phyloP scores from a whole-genome alignment of 2,888 invertebrate genomes.

The Callinectes sapidus region DNA sequence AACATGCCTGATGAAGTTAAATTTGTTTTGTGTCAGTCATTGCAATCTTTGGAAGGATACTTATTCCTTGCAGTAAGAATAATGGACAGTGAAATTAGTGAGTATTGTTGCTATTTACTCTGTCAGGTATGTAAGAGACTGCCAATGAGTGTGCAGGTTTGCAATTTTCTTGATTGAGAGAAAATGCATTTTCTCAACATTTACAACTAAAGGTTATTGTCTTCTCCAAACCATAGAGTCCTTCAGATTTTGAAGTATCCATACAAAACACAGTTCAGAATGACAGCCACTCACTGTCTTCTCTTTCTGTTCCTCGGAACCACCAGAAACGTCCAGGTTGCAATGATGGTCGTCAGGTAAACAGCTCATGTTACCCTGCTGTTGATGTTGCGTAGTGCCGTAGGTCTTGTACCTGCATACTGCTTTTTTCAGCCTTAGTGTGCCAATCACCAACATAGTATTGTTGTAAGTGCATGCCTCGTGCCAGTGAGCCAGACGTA shows the following conservation, averaged over 20 bases:
- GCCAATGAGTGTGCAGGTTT: constrained; percentile 39
- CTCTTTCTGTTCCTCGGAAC: constrained; percentile 55
- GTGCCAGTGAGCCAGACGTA: neutral
- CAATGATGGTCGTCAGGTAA: constrained; percentile 67
- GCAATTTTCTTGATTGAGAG: constrained; percentile 14
- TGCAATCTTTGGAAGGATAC: constrained; percentile 40
- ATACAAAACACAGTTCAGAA: constrained; percentile 41
- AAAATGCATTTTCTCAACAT: constrained; percentile 19
- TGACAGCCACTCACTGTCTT: constrained; percentile 52
- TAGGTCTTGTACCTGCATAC: neutral
- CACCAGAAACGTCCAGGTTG: constrained; percentile 69
- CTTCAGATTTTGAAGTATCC: constrained; percentile 12
- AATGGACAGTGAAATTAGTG: neutral
- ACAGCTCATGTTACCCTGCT: constrained; percentile 48
- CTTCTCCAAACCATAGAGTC: constrained; percentile 21
- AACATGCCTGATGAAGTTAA: constrained; percentile 48
- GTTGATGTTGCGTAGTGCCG: constrained; percentile 33
- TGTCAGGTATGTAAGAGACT: constrained; percentile 44
- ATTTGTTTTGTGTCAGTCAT: constrained; percentile 34
- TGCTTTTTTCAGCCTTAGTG: neutral
- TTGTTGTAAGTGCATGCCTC: constrained; percentile 6
- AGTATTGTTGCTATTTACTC: neutral
- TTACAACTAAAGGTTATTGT: neutral
- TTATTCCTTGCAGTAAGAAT: neutral
- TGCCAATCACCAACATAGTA: constrained; percentile 23